Evolutionary conservation across 2,113 vertebrate species (phyloP), one percentile per base, ranked within the genome.

Genomic region (Phrynosoma blainvillii): DNA sequence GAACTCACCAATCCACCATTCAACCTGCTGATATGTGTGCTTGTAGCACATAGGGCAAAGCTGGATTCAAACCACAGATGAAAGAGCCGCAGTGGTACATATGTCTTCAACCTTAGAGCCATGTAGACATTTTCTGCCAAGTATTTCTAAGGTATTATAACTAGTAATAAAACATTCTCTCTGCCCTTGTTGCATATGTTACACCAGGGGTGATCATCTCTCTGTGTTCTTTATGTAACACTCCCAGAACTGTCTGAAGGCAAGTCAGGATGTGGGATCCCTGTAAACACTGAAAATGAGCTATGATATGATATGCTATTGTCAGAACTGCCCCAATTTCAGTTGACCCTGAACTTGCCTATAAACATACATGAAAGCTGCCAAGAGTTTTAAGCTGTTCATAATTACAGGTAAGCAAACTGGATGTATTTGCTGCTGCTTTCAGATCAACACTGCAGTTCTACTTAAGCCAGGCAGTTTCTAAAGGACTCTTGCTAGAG

Each of bases 351-450:
- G 42, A 80, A 14, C 14, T 42, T 89, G 89, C 84, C 83, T 93
- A 62, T 14, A 90, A 80, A 90, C 71, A 47, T 59, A 87, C 36
- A 18, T 30, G 47, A 52, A 71, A 82, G 18, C 18, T 66, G 79
- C 87, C 82, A 89, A 82, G 56, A 84, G 59, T 23, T 47, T 83
- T 82, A 68, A 89, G 89, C 27, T 42, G 75, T 85, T 89, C 0
- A 4, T 74, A 92, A 89, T 85, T 76, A 93, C 25, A 95, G 90
- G 82, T 90, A 71, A 91, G 42, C 1, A 12, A 78, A 80, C 80
- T 86, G 12, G 30, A 40, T 0, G 2, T 12, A 66, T 14, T 30
- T 16, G 0, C 16, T 84, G 8, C 25, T 82, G 5, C 87, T 89
- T 90, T 80, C 59, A 65, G n/a, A 84, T 47, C 36, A n/a, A 47